Base-by-base conservation (phyloP, 2,888 invertebrate species). In the Drosophila sordidapex region DNA sequence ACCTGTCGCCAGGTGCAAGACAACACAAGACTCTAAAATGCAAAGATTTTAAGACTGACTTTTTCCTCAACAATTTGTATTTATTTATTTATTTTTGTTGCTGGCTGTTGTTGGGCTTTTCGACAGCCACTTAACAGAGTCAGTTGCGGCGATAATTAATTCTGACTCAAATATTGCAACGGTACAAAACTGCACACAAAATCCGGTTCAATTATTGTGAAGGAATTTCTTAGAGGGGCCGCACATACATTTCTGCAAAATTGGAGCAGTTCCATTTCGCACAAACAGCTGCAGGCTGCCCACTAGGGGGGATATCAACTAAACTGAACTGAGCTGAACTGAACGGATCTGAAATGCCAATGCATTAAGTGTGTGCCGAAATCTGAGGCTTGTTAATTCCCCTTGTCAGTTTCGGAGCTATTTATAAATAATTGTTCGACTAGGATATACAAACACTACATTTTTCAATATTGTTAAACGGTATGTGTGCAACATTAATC, bases 1-100 rank as follows among this genome's bases (percentile, higher is more conserved):
- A 84, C 84, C 84, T 84, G 84, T 84, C 87, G 87, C 84, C 84
- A 84, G 87, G 84, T 84, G 87, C 84, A 84, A 76, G 74, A 81
- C 81, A 81, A 33, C 72, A 80, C 68, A 74, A 76, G 74, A 65
- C 79, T 79, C 77, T 57, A 66, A 74, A 80, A 68, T 68, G 53
- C 70, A 65, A 69, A 82, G 79, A 77, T 75, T 78, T 81, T 76
- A 74, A 85, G 73, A 74, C 76, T 74, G 82, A 79, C 87, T 87
- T 87, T 85, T 84, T 74, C 64, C 76, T 65, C 29, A 56, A 52
- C 53, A 43, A 63, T 58, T 35, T 54, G 54, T 63, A 35, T 56
- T 7, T 68, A 13, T 57, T 25, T 58, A 52, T 65, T 52, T 57
- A 48, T 48, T 57, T 56, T 60, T 51, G 38, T 61, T 57, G 13